A percentile compares a stretch with the other conserved stretches of the same genome.
Conservation (phyloP, 2,113 vertebrate species). For the Noctilio leporinus region DNA sequence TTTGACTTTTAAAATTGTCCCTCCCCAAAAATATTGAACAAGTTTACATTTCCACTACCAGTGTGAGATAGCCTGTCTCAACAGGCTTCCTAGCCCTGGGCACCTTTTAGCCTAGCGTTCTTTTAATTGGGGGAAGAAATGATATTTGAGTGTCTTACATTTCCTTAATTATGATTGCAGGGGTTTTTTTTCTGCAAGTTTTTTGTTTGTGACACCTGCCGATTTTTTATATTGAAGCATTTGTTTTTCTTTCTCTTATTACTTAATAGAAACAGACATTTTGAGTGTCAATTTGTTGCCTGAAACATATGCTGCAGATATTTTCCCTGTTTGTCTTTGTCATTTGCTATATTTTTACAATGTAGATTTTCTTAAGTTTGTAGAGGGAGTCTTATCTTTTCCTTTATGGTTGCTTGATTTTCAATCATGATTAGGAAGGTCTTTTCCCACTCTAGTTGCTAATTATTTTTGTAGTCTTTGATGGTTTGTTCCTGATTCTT, state of each 20-base stretch:
- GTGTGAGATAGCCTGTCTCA: not conserved
- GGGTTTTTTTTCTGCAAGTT: not conserved
- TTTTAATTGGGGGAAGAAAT: not conserved
- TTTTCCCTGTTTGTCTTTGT: not conserved
- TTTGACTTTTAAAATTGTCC: not conserved
- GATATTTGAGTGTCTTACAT: not conserved
- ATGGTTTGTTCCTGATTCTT: not conserved
- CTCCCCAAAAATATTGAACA: not conserved
- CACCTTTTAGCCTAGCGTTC: not conserved
- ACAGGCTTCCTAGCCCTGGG: not conserved
- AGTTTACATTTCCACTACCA: not conserved
- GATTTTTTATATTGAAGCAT: not conserved
- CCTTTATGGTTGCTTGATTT: not conserved
- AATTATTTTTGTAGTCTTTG: not conserved
- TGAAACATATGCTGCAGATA: not conserved
- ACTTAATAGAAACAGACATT: not conserved
- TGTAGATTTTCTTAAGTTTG: not conserved
- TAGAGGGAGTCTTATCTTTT: not conserved
- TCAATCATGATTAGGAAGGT: not conserved
- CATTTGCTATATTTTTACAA: not conserved
- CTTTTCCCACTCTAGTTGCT: not conserved
- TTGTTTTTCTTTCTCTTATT: not conserved
- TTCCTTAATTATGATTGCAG: conserved; percentile 4
- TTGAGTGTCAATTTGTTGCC: not conserved
- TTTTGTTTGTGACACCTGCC: not conserved